These are phyloP conservation scores for Lasaia peninsularis DNA, from an alignment of 1,140 invertebrate genomes.

Conservation along the genomic window DNA sequence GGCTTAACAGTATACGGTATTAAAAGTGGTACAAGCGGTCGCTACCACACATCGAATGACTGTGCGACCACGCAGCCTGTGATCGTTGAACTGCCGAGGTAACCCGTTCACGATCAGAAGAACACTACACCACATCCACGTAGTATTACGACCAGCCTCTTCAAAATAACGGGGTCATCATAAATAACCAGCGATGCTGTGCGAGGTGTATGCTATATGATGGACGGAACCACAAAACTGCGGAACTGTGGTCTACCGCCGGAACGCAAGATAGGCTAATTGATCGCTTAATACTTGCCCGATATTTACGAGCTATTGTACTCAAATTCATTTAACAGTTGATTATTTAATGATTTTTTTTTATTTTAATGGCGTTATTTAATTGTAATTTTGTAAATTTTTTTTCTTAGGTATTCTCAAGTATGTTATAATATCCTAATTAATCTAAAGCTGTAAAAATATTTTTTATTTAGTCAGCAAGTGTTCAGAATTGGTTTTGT, in stretches of 20 bases:
- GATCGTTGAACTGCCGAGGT: constrained; percentile 58
- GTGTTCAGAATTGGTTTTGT: too few relatives aligned
- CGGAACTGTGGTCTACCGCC: constrained; percentile 49
- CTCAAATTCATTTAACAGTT: too few relatives aligned
- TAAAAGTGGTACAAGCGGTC: constrained; percentile 35
- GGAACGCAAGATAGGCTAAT: constrained; percentile 47
- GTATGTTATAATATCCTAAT: too few relatives aligned
- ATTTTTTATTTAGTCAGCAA: too few relatives aligned
- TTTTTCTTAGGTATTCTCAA: too few relatives aligned
- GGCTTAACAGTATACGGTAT: constrained; percentile 35
- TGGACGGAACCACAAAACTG: constrained; percentile 49
- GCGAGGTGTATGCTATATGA: constrained; percentile 23
- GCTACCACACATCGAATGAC: constrained; percentile 27
- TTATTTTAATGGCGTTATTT: too few relatives aligned
- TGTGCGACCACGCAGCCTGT: constrained; percentile 61
- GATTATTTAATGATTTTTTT: too few relatives aligned
- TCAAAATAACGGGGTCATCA: constrained; percentile 36
- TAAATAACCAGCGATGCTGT: constrained; percentile 33
- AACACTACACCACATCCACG: constrained; percentile 22
- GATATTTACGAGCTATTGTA: constrained; percentile 6
- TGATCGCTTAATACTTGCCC: constrained; percentile 25
- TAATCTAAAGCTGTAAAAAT: too few relatives aligned
- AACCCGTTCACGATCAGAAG: constrained; percentile 44
- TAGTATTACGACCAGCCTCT: constrained; percentile 30
- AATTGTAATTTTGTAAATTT: too few relatives aligned